Percentiles rank a stretch among this genome's conserved stretches.
These are phyloP conservation scores for Peromyscus californicus DNA, from an alignment of 2,113 vertebrate genomes.

Conservation along the genomic window DNA sequence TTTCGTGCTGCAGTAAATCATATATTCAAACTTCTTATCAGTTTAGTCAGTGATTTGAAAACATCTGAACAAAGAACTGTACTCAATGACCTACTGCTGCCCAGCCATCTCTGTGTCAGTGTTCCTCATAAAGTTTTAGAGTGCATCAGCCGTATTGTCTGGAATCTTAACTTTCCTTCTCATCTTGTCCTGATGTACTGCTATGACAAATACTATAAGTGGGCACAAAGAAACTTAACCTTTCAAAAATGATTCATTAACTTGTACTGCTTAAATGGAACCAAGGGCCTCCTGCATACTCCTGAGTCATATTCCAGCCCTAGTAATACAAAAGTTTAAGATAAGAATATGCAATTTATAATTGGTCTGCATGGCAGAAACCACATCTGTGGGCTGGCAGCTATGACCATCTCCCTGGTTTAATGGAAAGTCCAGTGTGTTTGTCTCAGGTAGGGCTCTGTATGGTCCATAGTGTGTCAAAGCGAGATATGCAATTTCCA, in stretches of 20 bases:
- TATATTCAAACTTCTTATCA: background rate
- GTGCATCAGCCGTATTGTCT: background rate
- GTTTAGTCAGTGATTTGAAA: background rate
- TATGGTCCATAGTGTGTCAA: background rate
- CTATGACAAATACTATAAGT: background rate
- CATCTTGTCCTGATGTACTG: background rate
- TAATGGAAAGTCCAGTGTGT: background rate
- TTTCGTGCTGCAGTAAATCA: conserved; percentile 37
- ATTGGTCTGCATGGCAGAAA: background rate
- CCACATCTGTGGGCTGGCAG: background rate
- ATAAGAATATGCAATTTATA: background rate
- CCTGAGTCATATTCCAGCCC: background rate
- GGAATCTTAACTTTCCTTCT: background rate
- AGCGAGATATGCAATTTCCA: background rate
- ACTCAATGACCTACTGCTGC: background rate
- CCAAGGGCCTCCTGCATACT: too few relatives aligned
- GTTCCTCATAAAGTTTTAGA: background rate
- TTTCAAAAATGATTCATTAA: background rate
- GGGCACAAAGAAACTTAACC: background rate
- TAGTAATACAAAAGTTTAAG: background rate
- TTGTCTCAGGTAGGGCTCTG: background rate
- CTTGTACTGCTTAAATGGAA: background rate
- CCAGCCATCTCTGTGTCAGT: too few relatives aligned
- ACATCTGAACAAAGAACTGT: background rate
- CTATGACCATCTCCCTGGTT: background rate